Evolutionary conservation across 2,888 invertebrate species (phyloP).

Genomic region (Hemistola chrysoprasaria): DNA sequence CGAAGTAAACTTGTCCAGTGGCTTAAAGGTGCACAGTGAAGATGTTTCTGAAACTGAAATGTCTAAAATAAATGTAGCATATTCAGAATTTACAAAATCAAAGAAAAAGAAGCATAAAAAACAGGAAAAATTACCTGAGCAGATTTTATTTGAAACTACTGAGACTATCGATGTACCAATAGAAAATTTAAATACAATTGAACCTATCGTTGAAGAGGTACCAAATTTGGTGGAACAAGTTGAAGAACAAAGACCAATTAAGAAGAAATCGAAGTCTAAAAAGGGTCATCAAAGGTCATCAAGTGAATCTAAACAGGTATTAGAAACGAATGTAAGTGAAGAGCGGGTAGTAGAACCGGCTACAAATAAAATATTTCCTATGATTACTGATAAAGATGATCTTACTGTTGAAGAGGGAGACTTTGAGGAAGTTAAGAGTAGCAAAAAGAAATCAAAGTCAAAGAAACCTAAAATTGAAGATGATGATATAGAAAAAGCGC

Average conservation of each 20-base stretch:
- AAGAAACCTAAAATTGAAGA: constrained; percentile 50
- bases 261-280: constrained; percentile 40
- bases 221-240: constrained; percentile 38
- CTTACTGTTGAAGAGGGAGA: constrained; percentile 20
- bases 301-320: constrained; percentile 2
- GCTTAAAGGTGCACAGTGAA: too few relatives aligned
- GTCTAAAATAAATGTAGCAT: not conserved
- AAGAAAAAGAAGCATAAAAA: constrained; percentile 55
- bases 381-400: constrained; percentile 2
- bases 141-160: constrained; percentile 10
- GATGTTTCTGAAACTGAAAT: too few relatives aligned
- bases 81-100: constrained; percentile 30
- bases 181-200: constrained; percentile 30
- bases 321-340: constrained; percentile 3
- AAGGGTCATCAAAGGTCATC: constrained; percentile 15
- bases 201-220: constrained; percentile 32
- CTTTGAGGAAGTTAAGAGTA: constrained; percentile 38
- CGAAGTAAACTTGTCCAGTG: too few relatives aligned
- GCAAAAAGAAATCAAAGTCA: constrained; percentile 55
- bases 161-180: constrained; percentile 21
- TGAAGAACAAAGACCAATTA: constrained; percentile 28
- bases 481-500: constrained; percentile 54
- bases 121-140: constrained; percentile 31
- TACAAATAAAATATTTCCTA: constrained; percentile 7
- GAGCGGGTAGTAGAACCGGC: constrained; percentile 10